Percentiles rank a stretch among this genome's conserved stretches.
Evolutionary conservation across 1,140 invertebrate genomes (phyloP).

Genomic region (Drosophila pseudoananassae): DNA sequence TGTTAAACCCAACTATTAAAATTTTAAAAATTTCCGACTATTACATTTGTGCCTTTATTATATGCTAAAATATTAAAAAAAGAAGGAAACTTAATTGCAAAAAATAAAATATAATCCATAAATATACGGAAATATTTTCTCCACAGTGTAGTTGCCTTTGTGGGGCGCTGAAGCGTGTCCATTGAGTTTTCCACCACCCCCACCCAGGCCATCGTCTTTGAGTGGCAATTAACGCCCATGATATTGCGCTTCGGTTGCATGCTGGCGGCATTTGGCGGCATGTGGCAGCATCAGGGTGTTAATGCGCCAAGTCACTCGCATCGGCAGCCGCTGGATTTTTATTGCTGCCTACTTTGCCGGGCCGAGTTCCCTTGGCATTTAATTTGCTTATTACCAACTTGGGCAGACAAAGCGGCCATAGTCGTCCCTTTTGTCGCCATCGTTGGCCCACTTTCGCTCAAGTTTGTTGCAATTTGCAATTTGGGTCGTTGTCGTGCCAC

Average conservation of each 20-base stretch:
- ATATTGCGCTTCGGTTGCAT: slow-evolving; percentile 73
- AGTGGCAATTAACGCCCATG: slow-evolving; percentile 75
- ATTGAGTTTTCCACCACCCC: slow-evolving; percentile 17
- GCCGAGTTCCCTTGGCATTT: slow-evolving; percentile 43
- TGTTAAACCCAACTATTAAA: neutral
- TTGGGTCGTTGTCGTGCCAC: slow-evolving; percentile 55
- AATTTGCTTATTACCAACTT: slow-evolving; percentile 79
- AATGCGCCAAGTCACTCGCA: slow-evolving; percentile 70
- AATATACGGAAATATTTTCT: neutral
- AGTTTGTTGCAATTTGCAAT: slow-evolving; percentile 78
- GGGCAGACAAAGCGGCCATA: slow-evolving; percentile 53
- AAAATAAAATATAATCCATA: too few species aligned
- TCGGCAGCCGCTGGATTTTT: slow-evolving; percentile 60
- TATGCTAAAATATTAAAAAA: neutral
- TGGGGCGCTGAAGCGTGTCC: slow-evolving; percentile 14
- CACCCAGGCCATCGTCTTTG: slow-evolving; percentile 36
- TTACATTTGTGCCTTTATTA: too few species aligned
- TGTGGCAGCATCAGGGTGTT: slow-evolving; percentile 48
- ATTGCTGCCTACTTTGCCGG: slow-evolving; percentile 64
- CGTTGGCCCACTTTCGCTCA: slow-evolving; percentile 56
- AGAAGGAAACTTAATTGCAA: neutral
- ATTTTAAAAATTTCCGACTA: too few species aligned
- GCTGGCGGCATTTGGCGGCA: slow-evolving; percentile 34
- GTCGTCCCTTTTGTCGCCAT: slow-evolving; percentile 51
- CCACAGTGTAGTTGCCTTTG: neutral